phyloP scores from a whole-genome alignment of 2,797 vertebrate species.

The Luscinia luscinia region DNA sequence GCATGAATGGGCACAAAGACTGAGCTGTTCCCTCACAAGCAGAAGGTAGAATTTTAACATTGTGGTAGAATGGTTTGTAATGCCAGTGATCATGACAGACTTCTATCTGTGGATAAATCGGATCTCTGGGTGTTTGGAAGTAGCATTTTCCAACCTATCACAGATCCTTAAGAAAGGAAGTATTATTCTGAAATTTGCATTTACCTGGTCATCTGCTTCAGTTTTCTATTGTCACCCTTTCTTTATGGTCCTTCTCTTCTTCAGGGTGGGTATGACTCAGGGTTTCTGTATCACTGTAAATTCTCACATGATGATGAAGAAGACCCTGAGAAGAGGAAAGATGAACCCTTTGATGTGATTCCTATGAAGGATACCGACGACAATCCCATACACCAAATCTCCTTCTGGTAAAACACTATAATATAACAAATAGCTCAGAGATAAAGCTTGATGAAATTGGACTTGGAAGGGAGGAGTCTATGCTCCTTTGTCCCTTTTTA shows the following conservation, averaged over 20 bases:
- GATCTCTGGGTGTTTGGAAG: background rate
- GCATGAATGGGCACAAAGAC: background rate
- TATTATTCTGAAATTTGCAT: background rate
- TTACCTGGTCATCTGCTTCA: background rate
- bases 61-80: background rate
- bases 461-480: background rate
- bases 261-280: slow-evolving; percentile 90
- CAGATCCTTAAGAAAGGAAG: background rate
- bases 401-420: slow-evolving; percentile 84
- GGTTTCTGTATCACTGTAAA: slow-evolving; percentile 91
- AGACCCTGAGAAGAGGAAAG: slow-evolving; percentile 70
- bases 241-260: background rate
- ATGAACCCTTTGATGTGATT: slow-evolving; percentile 86
- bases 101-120: background rate
- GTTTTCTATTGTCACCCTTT: background rate
- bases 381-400: slow-evolving; percentile 83
- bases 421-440: background rate
- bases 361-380: slow-evolving; percentile 75
- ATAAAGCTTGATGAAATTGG: background rate
- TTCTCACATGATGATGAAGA: slow-evolving; percentile 78
- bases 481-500: background rate
- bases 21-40: background rate
- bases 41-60: background rate
- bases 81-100: background rate
- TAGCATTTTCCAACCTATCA: background rate